phyloP scores from a whole-genome alignment of 2,888 invertebrate species.

The Melolontha melolontha region DNA sequence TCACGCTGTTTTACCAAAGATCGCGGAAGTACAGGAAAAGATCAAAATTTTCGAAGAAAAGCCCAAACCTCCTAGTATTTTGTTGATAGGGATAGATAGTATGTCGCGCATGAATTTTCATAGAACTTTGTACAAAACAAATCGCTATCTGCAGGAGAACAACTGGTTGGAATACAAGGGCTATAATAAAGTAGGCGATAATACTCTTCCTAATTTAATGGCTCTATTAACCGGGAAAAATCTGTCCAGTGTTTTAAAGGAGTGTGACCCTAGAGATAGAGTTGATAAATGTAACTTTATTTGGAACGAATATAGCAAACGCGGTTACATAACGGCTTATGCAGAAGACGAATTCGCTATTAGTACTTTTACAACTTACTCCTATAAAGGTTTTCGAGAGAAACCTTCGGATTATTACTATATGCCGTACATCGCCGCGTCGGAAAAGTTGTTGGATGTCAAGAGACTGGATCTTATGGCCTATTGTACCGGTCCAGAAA shows the following conservation, averaged over 20 bases:
- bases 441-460: conserved; percentile 64
- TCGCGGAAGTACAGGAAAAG: conserved; percentile 67
- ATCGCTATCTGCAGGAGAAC: conserved; percentile 72
- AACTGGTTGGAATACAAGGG: conserved; percentile 56
- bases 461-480: conserved; percentile 28
- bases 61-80: conserved; percentile 70
- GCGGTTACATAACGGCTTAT: conserved; percentile 83
- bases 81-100: conserved; percentile 87
- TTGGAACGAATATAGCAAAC: conserved; percentile 80
- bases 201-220: conserved; percentile 91
- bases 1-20: conserved; percentile 68
- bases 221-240: conserved; percentile 81
- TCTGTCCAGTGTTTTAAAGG: conserved; percentile 63
- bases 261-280: conserved; percentile 67
- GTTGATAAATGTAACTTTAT: conserved; percentile 80
- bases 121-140: conserved; percentile 80
- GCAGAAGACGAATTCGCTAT: conserved; percentile 81
- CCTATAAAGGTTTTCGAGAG: conserved; percentile 77
- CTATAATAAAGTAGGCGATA: conserved; percentile 81
- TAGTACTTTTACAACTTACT: conserved; percentile 82
- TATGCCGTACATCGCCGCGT: conserved; percentile 79
- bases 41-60: conserved; percentile 39
- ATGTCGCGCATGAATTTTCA: conserved; percentile 83
- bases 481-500: conserved; percentile 72
- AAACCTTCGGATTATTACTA: conserved; percentile 87